phyloP scores from a whole-genome alignment of 2,113 vertebrate genomes.

The Coturnix japonica region DNA sequence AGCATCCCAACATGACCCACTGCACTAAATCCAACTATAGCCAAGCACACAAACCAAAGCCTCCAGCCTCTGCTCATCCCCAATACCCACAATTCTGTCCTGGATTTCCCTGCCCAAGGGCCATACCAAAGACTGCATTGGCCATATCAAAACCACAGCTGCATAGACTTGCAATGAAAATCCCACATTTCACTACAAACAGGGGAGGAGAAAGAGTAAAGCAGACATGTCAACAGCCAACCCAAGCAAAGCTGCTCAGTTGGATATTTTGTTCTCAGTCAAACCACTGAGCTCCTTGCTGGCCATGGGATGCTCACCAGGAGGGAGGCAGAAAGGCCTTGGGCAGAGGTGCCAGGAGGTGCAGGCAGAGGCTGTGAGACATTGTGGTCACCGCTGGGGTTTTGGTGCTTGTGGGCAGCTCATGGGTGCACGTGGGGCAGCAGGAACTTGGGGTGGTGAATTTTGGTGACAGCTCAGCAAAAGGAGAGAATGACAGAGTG shows the following conservation, averaged over 20 bases:
- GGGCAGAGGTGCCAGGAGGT: background rate
- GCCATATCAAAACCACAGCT: background rate
- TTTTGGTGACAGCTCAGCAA: slow-evolving; percentile 19
- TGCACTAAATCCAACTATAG: too few relatives aligned
- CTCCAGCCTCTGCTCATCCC: background rate
- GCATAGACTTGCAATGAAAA: background rate
- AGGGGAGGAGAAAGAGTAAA: background rate
- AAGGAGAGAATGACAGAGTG: background rate
- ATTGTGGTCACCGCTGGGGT: rapidly evolving
- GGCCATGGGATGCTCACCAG: background rate
- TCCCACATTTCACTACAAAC: background rate
- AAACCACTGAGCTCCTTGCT: background rate
- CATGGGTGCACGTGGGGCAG: background rate
- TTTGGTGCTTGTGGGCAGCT: rapidly evolving
- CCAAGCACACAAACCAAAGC: background rate
- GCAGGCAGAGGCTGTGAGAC: rapidly evolving
- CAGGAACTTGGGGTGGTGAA: background rate
- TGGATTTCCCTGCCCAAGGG: background rate
- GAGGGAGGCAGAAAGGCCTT: background rate
- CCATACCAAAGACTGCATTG: background rate
- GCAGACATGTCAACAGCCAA: background rate
- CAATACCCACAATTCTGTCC: background rate
- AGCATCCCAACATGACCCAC: background rate
- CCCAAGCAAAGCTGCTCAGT: background rate
- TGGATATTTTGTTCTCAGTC: background rate